These are phyloP conservation scores for Aspidapion aeneum DNA, from an alignment of 2,888 invertebrate species.

Conservation along the genomic window DNA sequence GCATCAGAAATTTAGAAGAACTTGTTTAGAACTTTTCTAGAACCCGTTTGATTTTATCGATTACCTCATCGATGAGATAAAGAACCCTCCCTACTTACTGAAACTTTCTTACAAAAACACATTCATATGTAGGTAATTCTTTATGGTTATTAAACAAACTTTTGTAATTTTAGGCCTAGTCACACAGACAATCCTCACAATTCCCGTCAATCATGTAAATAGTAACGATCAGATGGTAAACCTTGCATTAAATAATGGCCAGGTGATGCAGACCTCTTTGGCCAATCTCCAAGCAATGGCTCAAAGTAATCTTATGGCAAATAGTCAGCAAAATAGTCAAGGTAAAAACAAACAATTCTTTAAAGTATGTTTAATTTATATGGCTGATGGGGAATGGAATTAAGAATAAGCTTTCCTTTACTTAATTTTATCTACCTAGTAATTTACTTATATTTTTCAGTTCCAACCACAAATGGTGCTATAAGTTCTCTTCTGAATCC, in stretches of 20 bases:
- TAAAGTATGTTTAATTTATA: neutral
- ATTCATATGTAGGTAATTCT: no score
- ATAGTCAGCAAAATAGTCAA: conserved; percentile 46
- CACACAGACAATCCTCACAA: conserved; percentile 92
- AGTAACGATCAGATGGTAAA: conserved; percentile 68
- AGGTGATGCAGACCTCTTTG: conserved; percentile 79
- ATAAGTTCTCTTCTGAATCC: conserved; percentile 67
- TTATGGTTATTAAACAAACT: no score
- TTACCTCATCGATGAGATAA: no score
- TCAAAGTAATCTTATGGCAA: conserved; percentile 59
- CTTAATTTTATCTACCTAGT: neutral
- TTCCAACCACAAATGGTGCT: conserved; percentile 55
- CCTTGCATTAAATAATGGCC: conserved; percentile 78
- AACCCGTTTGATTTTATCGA: no score
- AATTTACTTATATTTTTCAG: conserved; percentile 11
- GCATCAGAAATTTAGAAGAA: no score
- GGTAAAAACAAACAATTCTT: conserved; percentile 22
- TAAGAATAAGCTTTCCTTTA: neutral
- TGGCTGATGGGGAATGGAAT: neutral
- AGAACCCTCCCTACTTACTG: no score
- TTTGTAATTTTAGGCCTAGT: conserved; percentile 70
- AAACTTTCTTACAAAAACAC: no score
- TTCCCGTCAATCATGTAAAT: conserved; percentile 89
- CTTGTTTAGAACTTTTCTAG: no score
- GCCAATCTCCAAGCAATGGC: conserved; percentile 77